Base-by-base conservation (phyloP, 2,888 invertebrate species). In the Tetragnatha montana region DNA sequence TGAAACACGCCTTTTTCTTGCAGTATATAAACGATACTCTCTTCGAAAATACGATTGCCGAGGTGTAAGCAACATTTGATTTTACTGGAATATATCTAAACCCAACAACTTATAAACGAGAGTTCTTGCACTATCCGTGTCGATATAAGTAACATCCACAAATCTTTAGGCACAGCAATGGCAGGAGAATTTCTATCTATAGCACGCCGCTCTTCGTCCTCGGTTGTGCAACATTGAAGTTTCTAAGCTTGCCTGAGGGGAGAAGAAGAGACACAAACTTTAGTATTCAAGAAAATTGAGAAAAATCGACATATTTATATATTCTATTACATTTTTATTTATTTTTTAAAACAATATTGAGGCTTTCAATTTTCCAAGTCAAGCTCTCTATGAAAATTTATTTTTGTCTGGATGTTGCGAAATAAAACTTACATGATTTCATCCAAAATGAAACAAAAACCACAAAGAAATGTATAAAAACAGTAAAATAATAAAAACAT, bases 81-180 rank as follows among this genome's bases (percentile, higher is more conserved):
- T 60, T 17, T 60, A 60, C 60, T 60, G 60, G 17, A 60, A 60
- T 60, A 60, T 60, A 35, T 60, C 60, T 60, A 60, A 17, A 60
- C 17, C n/a, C n/a, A n/a, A 17, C 12, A 60, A 17, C 14, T 60
- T 60, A 17, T 60, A 17, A 60, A 60, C 17, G 60, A 35, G 35
- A 60, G 10, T 60, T 35, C 35, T 60, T 60, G 12, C 17, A 60
- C 60, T 60, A 60, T 60, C 10, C 0, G 60, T 60, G 60, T 17
- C 19, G 22, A 19, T 10, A 73, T 22, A 19, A 19, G 6, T 71
- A 68, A 10, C 83, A 84, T 71, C 49, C 47, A 69, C 35, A 14
- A n/a, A 35, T 14, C 35, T 75, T 75, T 79, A 86, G 86, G 84
- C 84, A 86, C 86, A 79, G 86, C 79, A 79, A n/a, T 79, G 86